Evolutionary conservation across 2,888 invertebrate genomes (phyloP), one percentile per base, ranked within the genome.

Genomic region (Coleophora flavipennella): DNA sequence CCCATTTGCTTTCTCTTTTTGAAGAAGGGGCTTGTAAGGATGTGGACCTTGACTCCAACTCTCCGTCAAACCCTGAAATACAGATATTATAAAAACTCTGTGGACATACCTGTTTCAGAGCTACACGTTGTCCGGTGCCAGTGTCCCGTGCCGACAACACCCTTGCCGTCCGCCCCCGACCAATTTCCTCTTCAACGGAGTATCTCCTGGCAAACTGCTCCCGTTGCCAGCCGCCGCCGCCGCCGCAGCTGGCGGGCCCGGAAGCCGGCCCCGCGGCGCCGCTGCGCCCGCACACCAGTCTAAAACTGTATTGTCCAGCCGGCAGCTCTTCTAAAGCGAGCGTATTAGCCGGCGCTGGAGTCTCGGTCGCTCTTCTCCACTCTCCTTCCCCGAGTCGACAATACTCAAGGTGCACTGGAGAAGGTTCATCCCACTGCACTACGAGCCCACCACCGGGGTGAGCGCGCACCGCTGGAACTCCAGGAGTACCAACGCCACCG

Each of bases 111-210:
- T 92, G 92, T 63, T 94, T 94, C 12, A 92, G 83, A 0, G 93
- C 93, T 14, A 92, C 91, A 53, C 91, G 89, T 42, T 91, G 90
- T 2, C 91, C 91, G 1, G 92, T 92, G 34, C 91, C 91, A 28
- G 90, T 86, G 64, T 94, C 93, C 35, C 90, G 85, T 1, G 92
- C 93, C 38, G 90, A 86, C 25, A 91, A 85, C 1, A 93, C 91
- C 8, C 91, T 77, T 1, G 91, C 89, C 52, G 91, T 93, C 46
- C 93, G 81, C 0, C 94, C 94, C 46, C 91, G 87, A 32, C 90
- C 90, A 29, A 92, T 81, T 59, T 91, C 91, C 48, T 91, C 91
- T 46, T 80, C 80, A 9, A 74, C 61, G 31, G 88, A 71, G 59
- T 91, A 92, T 41, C 90, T 78, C 11, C 77, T 62, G 31, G 72